Conservation (phyloP, 2,113 vertebrate genomes). For the Crypturellus undulatus region DNA sequence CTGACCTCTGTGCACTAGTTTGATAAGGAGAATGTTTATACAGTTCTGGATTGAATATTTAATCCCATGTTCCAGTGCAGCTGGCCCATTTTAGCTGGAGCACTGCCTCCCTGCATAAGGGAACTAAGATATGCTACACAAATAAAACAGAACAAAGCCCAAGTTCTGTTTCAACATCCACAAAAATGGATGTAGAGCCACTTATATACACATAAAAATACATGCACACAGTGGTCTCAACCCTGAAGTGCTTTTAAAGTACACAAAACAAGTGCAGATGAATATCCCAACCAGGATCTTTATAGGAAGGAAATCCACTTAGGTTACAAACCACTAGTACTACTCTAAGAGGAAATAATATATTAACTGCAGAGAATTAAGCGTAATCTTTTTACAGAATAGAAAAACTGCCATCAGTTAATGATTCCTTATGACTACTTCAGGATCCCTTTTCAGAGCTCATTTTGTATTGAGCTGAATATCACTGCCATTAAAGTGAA, state of each 20-base stretch:
- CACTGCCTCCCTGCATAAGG: not conserved
- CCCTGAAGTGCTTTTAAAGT: not conserved
- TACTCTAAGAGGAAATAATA: not conserved
- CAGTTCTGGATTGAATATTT: constrained; percentile 18
- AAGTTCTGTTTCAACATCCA: not conserved
- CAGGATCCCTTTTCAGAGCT: not conserved
- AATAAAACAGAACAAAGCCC: not conserved
- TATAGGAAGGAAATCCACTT: not conserved
- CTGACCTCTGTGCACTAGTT: not conserved
- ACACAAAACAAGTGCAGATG: not conserved
- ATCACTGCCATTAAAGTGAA: not conserved
- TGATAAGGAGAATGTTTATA: constrained; percentile 42
- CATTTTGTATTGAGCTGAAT: not conserved
- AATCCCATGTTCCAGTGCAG: not conserved
- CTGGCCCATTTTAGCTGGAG: not conserved
- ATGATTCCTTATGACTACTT: not conserved
- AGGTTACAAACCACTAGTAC: not conserved
- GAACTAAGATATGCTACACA: not conserved
- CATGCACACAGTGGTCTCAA: not conserved
- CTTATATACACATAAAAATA: not conserved
- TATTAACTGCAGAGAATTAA: not conserved
- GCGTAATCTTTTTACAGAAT: not conserved
- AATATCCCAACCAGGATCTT: not conserved
- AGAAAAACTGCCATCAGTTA: not conserved
- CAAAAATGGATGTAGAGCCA: not conserved